Conservation (phyloP, 2,888 invertebrate species). For the Drosophila infuscata region DNA sequence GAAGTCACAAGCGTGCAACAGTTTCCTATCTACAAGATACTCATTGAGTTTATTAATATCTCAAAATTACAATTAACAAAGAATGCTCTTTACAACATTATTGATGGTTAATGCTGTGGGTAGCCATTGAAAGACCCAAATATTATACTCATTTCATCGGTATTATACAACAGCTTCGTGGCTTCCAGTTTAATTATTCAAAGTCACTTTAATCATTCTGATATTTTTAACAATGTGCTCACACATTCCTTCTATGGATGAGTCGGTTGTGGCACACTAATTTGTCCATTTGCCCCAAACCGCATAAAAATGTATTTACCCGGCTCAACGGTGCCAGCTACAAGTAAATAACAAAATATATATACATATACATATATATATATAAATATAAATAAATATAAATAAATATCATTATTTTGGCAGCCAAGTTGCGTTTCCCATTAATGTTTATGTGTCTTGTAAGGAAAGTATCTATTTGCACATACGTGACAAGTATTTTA, state of each 20-base stretch:
- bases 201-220: slow-evolving; percentile 75
- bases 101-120: slow-evolving; percentile 24
- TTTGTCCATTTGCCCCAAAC: slow-evolving; percentile 58
- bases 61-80: slow-evolving; percentile 23
- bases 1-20: background rate
- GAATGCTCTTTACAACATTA: slow-evolving; percentile 7
- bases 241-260: slow-evolving; percentile 40
- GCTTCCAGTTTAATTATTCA: slow-evolving; percentile 75
- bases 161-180: slow-evolving; percentile 27
- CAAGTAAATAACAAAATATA: slow-evolving; percentile 59
- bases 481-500: slow-evolving; percentile 41
- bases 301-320: slow-evolving; percentile 3
- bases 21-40: background rate
- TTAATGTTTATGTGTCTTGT: slow-evolving; percentile 6
- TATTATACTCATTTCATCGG: background rate
- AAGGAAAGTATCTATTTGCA: slow-evolving; percentile 27
- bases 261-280: slow-evolving; percentile 54
- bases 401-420: slow-evolving; percentile 51
- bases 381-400: slow-evolving; percentile 28
- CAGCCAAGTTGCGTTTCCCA: slow-evolving; percentile 53
- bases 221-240: slow-evolving; percentile 77
- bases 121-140: background rate
- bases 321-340: slow-evolving; percentile 35
- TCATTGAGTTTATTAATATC: slow-evolving; percentile 2
- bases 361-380: slow-evolving; percentile 10